Conservation (phyloP, 2,113 vertebrate species). For the Tachysurus fulvidraco region DNA sequence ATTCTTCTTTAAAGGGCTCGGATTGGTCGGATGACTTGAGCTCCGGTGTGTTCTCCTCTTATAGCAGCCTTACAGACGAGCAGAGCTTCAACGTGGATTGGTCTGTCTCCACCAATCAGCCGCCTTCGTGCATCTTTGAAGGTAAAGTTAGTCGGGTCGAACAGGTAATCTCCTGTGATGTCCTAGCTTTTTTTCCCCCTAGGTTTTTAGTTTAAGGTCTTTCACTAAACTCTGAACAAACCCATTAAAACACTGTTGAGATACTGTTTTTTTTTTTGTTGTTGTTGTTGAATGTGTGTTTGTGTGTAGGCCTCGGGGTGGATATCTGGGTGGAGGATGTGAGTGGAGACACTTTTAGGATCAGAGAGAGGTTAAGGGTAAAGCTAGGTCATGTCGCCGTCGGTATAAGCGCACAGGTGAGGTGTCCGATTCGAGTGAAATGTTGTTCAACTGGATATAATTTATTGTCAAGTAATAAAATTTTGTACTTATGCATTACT, state of each 20-base stretch:
- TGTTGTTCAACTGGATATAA: background rate
- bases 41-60: constrained; percentile 91
- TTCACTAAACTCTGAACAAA: too few relatives aligned
- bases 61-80: constrained; percentile 79
- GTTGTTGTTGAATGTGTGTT: background rate
- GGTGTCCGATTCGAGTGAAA: constrained; percentile 19
- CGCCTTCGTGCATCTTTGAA: constrained; percentile 78
- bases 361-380: constrained; percentile 84
- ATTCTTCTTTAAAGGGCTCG: constrained; percentile 71
- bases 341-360: constrained; percentile 84
- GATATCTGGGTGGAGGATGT: constrained; percentile 89
- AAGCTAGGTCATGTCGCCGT: constrained; percentile 90
- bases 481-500: background rate
- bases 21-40: constrained; percentile 89
- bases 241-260: too few relatives aligned
- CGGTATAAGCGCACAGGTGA: constrained; percentile 92
- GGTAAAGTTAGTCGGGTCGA: constrained; percentile 66
- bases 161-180: background rate
- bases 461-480: background rate
- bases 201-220: too few relatives aligned
- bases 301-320: constrained; percentile 73
- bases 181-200: background rate
- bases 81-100: constrained; percentile 79
- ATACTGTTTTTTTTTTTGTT: too few relatives aligned
- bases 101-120: constrained; percentile 73